phyloP scores from a whole-genome alignment of 2,888 invertebrate genomes.

The Drosophila maculinotata region DNA sequence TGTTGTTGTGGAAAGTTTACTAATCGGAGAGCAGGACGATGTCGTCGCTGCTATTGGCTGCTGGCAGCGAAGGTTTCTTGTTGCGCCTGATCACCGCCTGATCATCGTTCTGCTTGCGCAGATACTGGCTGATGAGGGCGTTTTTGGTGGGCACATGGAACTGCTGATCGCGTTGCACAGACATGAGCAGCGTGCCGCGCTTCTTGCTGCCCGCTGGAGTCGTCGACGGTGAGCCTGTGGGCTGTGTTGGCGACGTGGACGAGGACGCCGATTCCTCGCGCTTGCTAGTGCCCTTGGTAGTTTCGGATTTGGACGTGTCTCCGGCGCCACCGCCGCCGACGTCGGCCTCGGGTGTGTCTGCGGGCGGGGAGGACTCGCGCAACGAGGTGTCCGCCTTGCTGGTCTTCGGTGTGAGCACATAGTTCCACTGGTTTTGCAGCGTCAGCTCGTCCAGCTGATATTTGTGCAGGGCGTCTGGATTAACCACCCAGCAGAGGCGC shows the following conservation, averaged over 20 bases:
- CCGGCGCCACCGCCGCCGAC: neutral
- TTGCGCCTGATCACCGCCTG: conserved; percentile 26
- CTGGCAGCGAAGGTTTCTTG: neutral
- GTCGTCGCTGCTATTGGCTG: conserved; percentile 30
- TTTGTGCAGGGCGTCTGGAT: conserved; percentile 86
- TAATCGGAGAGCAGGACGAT: conserved; percentile 71
- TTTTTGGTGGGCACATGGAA: conserved; percentile 81
- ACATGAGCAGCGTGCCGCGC: conserved; percentile 84
- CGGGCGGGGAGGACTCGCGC: conserved; percentile 18
- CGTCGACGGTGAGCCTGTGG: neutral
- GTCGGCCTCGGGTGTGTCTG: conserved; percentile 2
- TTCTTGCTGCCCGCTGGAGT: conserved; percentile 66
- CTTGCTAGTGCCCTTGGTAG: conserved; percentile 7
- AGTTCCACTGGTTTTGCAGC: conserved; percentile 87
- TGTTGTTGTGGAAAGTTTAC: neutral
- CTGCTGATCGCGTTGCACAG: conserved; percentile 82
- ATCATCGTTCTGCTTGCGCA: conserved; percentile 76
- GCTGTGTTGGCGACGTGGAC: conserved; percentile 32
- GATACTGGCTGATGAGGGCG: conserved; percentile 85
- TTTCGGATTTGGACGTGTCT: conserved; percentile 15
- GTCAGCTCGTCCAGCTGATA: conserved; percentile 86
- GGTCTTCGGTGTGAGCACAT: conserved; percentile 83
- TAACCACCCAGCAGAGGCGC: conserved; percentile 89
- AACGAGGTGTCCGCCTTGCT: conserved; percentile 34
- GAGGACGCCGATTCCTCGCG: conserved; percentile 18